These are phyloP conservation scores for Anthopleura xanthogrammica DNA, from an alignment of 92 coral and sea anemone species.

Conservation along the genomic window DNA sequence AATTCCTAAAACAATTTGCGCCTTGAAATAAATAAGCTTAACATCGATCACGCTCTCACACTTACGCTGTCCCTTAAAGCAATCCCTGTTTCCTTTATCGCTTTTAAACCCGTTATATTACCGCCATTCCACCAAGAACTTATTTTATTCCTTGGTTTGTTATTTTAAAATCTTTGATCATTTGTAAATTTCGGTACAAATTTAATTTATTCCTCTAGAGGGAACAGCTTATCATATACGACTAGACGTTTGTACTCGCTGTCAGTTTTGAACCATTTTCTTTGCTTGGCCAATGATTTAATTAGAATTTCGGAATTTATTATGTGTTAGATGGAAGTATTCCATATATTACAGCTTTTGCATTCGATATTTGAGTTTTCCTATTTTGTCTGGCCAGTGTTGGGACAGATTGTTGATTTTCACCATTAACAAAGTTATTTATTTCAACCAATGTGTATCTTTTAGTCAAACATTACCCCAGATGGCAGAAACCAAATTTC, in stretches of 20 bases:
- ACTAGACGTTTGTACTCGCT: too few relatives aligned
- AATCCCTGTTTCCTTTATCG: background rate
- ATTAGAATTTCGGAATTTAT: background rate
- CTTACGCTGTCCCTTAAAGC: background rate
- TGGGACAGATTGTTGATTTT: conserved; percentile 25
- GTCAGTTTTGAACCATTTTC: background rate
- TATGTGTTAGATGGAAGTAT: background rate
- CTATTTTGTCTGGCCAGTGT: conserved; percentile 20
- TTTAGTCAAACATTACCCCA: conserved; percentile 10
- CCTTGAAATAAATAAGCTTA: background rate
- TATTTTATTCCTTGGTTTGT: background rate
- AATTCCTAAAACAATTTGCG: background rate
- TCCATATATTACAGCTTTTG: background rate
- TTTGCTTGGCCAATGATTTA: background rate
- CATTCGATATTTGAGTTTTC: background rate
- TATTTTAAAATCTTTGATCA: background rate
- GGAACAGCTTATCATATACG: background rate
- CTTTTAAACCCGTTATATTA: background rate
- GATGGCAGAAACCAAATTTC: conserved; percentile 27
- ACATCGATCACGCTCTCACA: background rate
- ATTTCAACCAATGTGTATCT: conserved; percentile 27
- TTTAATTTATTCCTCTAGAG: background rate
- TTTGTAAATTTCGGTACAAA: background rate
- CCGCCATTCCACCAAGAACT: background rate
- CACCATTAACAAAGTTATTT: conserved; percentile 22